phyloP scores from a whole-genome alignment of 1,140 invertebrate species.

The Drosophila santomea region DNA sequence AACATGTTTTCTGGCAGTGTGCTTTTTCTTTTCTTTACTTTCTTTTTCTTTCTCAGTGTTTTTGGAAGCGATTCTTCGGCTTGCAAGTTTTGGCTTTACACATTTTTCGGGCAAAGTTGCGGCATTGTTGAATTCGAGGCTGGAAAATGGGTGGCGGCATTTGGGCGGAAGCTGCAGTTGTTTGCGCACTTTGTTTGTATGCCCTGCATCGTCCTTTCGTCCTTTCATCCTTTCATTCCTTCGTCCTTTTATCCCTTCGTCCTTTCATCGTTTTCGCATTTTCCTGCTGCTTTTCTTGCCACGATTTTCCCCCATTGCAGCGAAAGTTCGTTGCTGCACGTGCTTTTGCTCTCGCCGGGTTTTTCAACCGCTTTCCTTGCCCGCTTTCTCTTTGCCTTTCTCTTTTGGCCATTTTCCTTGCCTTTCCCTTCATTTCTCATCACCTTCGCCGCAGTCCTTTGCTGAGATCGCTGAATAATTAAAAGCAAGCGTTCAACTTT shows the following conservation, averaged over 20 bases:
- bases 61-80: conserved; percentile 1
- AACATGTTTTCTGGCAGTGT: background rate
- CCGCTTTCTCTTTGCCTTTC: background rate
- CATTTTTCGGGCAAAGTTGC: conserved; percentile 2
- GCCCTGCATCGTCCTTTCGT: conserved; percentile 26
- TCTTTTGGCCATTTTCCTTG: background rate
- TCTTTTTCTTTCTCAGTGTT: conserved; percentile 3
- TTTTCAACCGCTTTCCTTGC: background rate
- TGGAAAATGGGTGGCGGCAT: conserved; percentile 20
- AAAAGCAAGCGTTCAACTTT: conserved; percentile 70
- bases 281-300: background rate
- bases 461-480: conserved; percentile 76
- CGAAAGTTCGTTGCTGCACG: conserved; percentile 11
- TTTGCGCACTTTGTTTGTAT: conserved; percentile 56
- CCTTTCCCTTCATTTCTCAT: background rate
- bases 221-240: conserved; percentile 10
- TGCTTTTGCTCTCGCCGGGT: conserved; percentile 31
- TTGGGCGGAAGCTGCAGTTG: conserved; percentile 60
- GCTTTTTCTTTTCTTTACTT: conserved; percentile 8
- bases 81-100: conserved; percentile 7
- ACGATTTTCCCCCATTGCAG: conserved; percentile 28
- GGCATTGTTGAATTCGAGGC: background rate
- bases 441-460: conserved; percentile 5
- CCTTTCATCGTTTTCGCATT: background rate
- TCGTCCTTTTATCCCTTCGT: conserved; percentile 3